These are phyloP conservation scores for Arge pagana DNA, from an alignment of 2,888 invertebrate genomes.

Conservation along the genomic window DNA sequence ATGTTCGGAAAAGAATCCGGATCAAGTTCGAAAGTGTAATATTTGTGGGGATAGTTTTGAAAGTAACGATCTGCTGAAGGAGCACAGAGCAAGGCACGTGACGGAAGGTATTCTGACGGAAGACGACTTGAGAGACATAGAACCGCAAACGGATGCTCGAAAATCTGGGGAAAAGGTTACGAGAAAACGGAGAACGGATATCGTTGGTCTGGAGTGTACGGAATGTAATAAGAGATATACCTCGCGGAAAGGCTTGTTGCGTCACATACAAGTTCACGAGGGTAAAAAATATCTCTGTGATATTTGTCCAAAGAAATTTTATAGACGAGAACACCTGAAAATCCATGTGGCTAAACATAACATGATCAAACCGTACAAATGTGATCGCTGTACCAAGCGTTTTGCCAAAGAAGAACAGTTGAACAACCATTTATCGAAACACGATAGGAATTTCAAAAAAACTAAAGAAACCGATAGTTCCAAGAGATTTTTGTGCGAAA, in stretches of 20 bases:
- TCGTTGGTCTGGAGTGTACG: constrained; percentile 53
- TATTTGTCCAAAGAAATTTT: constrained; percentile 56
- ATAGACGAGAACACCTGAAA: constrained; percentile 53
- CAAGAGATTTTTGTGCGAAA: constrained; percentile 54
- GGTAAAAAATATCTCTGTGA: constrained; percentile 56
- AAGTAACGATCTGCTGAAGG: constrained; percentile 50
- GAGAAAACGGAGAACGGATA: constrained; percentile 52
- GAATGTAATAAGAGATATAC: constrained; percentile 56
- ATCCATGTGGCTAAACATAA: constrained; percentile 56
- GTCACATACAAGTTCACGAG: constrained; percentile 55
- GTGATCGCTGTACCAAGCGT: constrained; percentile 52
- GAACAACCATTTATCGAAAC: constrained; percentile 51
- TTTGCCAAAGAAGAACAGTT: constrained; percentile 56
- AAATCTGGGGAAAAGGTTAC: constrained; percentile 46
- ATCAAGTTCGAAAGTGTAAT: constrained; percentile 55
- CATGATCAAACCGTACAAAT: constrained; percentile 56
- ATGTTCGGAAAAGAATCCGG: constrained; percentile 55
- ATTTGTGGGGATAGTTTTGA: constrained; percentile 55
- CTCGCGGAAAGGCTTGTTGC: constrained; percentile 51
- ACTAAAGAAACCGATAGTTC: constrained; percentile 51
- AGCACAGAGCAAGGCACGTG: constrained; percentile 53
- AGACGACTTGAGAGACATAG: constrained; percentile 52
- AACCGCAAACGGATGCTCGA: constrained; percentile 47
- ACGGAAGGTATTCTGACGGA: constrained; percentile 54
- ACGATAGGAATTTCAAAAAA: constrained; percentile 52